These are phyloP conservation scores for Hartigia nigra DNA, from an alignment of 2,888 invertebrate genomes.

Conservation along the genomic window DNA sequence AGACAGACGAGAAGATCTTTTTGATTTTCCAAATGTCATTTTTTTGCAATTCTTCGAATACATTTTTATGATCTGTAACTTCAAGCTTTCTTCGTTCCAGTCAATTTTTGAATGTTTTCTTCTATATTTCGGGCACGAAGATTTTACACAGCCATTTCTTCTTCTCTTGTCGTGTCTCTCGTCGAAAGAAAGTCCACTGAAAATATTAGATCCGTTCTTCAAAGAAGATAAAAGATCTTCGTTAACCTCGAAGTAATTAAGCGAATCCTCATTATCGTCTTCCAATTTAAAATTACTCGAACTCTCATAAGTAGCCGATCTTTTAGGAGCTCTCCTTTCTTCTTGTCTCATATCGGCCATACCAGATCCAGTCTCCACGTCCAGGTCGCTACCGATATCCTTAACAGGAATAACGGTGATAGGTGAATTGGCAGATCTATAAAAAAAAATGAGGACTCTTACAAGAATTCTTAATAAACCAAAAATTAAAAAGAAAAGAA, in stretches of 20 bases:
- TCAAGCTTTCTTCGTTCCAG: conserved; percentile 24
- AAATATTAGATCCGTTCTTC: background rate
- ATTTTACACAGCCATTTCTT: conserved; percentile 12
- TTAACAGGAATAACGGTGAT: background rate
- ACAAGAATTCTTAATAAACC: too few species aligned
- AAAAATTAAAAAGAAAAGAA: background rate
- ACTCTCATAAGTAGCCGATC: conserved; percentile 11
- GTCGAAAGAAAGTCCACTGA: background rate
- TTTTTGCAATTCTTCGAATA: conserved; percentile 3
- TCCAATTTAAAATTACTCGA: background rate
- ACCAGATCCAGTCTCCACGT: conserved; percentile 35
- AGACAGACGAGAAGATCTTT: conserved; percentile 17
- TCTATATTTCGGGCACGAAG: conserved; percentile 19
- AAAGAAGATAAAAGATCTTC: background rate
- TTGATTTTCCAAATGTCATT: conserved; percentile 3
- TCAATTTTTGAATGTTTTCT: conserved; percentile 13
- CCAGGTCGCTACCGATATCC: conserved; percentile 31
- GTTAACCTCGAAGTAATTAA: background rate
- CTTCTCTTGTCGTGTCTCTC: background rate
- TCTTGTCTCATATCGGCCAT: background rate
- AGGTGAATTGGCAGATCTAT: background rate
- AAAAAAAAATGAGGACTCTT: too few species aligned
- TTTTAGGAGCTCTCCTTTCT: conserved; percentile 18
- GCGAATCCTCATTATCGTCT: background rate
- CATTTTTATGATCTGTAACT: conserved; percentile 5